Conservation (phyloP, 2,797 vertebrate genomes). For the Typhlichthys subterraneus region DNA sequence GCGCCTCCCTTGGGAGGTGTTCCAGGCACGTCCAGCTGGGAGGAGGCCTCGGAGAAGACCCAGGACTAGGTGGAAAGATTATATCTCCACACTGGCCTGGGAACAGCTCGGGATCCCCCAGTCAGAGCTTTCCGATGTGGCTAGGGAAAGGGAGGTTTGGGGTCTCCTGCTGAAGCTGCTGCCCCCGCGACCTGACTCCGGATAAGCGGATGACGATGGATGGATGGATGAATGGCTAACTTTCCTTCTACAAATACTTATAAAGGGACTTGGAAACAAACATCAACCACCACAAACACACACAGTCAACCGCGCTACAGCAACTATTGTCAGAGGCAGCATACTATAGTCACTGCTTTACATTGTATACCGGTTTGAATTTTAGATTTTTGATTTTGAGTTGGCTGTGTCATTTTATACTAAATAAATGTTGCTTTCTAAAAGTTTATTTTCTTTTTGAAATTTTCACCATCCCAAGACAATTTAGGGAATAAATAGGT, state of each 20-base stretch:
- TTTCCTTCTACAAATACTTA: neutral
- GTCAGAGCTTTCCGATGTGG: no score
- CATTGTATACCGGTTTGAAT: conserved; percentile 40
- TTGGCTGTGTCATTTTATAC: conserved; percentile 63
- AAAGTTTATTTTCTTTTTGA: conserved; percentile 2
- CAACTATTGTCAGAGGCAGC: neutral
- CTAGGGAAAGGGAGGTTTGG: no score
- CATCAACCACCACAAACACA: conserved; percentile 2
- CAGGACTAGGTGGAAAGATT: no score
- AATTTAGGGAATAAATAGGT: neutral
- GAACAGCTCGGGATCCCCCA: no score
- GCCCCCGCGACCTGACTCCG: no score
- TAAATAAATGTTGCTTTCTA: conserved; percentile 58
- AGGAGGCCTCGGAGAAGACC: no score
- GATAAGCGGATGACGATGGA: no score
- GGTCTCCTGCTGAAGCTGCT: no score
- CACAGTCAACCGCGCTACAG: neutral
- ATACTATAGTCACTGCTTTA: neutral
- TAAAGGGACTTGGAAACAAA: conserved; percentile 2
- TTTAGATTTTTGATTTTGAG: conserved; percentile 11
- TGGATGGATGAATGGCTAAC: neutral
- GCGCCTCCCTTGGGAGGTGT: no score
- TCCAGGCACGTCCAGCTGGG: no score
- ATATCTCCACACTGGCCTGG: no score
- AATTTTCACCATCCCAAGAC: conserved; percentile 1